phyloP scores from a whole-genome alignment of 2,888 invertebrate species.

The Mimumesa dahlbomi region DNA sequence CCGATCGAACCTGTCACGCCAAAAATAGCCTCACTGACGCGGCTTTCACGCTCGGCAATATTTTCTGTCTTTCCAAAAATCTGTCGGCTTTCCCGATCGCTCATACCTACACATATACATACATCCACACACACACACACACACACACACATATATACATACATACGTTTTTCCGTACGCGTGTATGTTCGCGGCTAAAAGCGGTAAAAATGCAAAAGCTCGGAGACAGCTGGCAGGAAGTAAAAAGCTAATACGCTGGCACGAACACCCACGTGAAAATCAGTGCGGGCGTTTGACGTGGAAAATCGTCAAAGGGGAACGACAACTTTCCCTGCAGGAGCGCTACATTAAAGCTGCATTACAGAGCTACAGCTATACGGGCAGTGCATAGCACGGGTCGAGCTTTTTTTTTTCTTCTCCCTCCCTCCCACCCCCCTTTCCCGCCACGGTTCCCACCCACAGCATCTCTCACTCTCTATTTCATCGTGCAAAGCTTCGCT shows the following conservation, averaged over 20 bases:
- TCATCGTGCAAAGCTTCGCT: conserved; percentile 15
- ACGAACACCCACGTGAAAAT: conserved; percentile 61
- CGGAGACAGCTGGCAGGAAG: conserved; percentile 24
- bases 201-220: conserved; percentile 14
- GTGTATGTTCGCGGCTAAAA: not conserved
- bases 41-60: too few relatives aligned
- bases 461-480: not conserved
- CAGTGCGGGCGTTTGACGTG: conserved; percentile 63
- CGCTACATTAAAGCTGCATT: conserved; percentile 73
- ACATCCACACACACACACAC: too few relatives aligned
- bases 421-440: not conserved
- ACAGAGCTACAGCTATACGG: conserved; percentile 31
- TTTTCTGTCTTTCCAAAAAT: too few relatives aligned
- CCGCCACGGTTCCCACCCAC: not conserved
- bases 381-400: not conserved
- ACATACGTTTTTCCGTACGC: too few relatives aligned
- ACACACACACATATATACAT: too few relatives aligned
- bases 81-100: too few relatives aligned
- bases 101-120: too few relatives aligned
- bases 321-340: conserved; percentile 46
- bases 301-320: conserved; percentile 65
- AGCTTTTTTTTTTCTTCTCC: conserved; percentile 19
- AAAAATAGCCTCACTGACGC: too few relatives aligned
- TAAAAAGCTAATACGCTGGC: conserved; percentile 56
- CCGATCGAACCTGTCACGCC: too few relatives aligned